Percentiles rank a stretch among this genome's conserved stretches.
These are phyloP conservation scores for Petrolisthes manimaculis DNA, from an alignment of 2,888 invertebrate species.

Conservation along the genomic window DNA sequence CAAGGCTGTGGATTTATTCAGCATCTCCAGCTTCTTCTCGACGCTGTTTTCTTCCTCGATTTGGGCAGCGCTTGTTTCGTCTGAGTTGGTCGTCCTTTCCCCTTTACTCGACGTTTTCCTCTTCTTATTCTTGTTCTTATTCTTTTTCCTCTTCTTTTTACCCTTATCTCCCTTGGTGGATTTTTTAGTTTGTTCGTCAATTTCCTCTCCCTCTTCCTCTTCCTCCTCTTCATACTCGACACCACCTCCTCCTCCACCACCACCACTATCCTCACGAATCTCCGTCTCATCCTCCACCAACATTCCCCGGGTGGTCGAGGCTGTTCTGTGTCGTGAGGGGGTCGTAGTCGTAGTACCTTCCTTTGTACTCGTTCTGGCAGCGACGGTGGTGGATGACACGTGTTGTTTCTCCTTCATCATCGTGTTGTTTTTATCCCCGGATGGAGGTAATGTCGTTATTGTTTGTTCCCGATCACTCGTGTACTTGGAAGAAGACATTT, in stretches of 20 bases:
- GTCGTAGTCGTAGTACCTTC: too few relatives aligned
- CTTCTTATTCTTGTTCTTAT: constrained; percentile 9
- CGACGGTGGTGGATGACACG: too few relatives aligned
- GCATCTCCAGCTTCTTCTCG: constrained; percentile 20
- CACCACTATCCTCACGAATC: too few relatives aligned
- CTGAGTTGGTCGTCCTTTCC: neutral
- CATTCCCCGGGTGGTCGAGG: too few relatives aligned
- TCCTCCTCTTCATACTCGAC: neutral
- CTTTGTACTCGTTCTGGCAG: too few relatives aligned
- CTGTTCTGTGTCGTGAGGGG: too few relatives aligned
- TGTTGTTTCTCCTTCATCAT: too few relatives aligned
- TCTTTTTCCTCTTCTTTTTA: constrained; percentile 27
- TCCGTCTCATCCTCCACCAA: neutral
- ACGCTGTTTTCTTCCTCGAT: constrained; percentile 19
- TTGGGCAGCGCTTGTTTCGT: neutral
- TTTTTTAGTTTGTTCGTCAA: constrained; percentile 3
- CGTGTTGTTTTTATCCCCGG: too few relatives aligned
- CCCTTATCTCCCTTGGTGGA: neutral
- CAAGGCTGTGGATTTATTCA: constrained; percentile 38
- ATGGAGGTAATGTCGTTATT: too few relatives aligned
- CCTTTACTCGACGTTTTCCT: neutral
- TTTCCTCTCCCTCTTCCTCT: constrained; percentile 11
- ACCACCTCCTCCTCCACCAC: neutral
- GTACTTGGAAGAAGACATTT: too few relatives aligned
- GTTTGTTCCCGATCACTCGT: too few relatives aligned